A percentile compares a stretch with the other conserved stretches of the same genome.
Evolutionary conservation across 2,888 invertebrate species (phyloP).

Genomic region (Diarsia rubi): DNA sequence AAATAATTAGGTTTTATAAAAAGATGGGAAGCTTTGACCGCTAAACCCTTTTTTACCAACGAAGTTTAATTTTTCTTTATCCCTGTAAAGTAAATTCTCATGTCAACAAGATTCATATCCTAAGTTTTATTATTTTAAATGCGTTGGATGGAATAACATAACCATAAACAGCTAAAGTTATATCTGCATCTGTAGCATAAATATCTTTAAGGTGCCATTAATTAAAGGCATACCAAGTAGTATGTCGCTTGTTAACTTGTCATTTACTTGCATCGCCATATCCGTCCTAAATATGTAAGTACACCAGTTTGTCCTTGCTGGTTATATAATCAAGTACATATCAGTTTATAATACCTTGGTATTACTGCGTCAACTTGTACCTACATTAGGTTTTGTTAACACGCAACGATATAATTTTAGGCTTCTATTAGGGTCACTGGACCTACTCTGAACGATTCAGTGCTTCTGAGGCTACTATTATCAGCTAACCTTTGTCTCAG

Average conservation of each 20-base stretch:
- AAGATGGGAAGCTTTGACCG: not conserved
- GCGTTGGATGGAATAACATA: constrained; percentile 48
- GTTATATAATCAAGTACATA: constrained; percentile 54
- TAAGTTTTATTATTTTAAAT: constrained; percentile 25
- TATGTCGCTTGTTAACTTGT: constrained; percentile 23
- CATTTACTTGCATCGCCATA: constrained; percentile 39
- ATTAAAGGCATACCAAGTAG: constrained; percentile 26
- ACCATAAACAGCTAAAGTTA: constrained; percentile 34
- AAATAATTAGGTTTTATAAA: not conserved
- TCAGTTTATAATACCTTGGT: constrained; percentile 35
- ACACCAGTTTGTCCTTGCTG: constrained; percentile 46
- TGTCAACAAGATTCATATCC: constrained; percentile 10
- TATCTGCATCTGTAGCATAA: constrained; percentile 32
- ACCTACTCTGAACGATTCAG: constrained; percentile 13
- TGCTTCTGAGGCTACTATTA: constrained; percentile 17
- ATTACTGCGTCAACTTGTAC: constrained; percentile 26
- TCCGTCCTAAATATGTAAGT: constrained; percentile 48
- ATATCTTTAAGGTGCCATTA: constrained; percentile 36
- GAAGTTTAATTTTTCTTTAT: not conserved
- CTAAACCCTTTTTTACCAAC: not conserved
- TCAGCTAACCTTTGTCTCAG: constrained; percentile 14
- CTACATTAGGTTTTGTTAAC: constrained; percentile 38
- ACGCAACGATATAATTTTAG: constrained; percentile 57
- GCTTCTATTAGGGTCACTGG: constrained; percentile 48
- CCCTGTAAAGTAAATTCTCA: not conserved